phyloP scores from a whole-genome alignment of 1,140 invertebrate species.

The Euura saliciscinereae region DNA sequence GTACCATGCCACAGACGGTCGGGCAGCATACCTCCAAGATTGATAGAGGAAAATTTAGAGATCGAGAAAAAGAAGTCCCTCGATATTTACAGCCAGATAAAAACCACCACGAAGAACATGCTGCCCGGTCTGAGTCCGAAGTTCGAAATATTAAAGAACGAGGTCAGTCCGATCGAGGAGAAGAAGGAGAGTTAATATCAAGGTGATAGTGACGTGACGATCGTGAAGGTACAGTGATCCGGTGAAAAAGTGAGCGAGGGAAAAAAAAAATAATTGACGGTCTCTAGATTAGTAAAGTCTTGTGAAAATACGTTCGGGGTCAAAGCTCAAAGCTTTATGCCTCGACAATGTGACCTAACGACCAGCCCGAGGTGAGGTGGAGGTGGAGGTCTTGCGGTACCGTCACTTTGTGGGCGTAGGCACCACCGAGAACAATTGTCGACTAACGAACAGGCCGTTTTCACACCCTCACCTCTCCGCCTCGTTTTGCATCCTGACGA shows the following conservation, averaged over 20 bases:
- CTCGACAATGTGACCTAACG: slow-evolving; percentile 38
- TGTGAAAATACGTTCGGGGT: slow-evolving; percentile 31
- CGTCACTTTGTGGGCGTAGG: slow-evolving; percentile 2
- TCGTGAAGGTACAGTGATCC: not conserved
- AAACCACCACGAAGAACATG: slow-evolving; percentile 53
- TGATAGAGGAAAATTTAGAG: slow-evolving; percentile 50
- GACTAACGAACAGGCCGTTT: slow-evolving; percentile 39
- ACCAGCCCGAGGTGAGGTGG: slow-evolving; percentile 16
- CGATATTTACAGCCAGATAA: slow-evolving; percentile 57
- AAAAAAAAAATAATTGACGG: slow-evolving; percentile 6
- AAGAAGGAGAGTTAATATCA: slow-evolving; percentile 53
- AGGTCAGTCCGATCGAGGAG: slow-evolving; percentile 57
- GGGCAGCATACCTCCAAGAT: slow-evolving; percentile 51
- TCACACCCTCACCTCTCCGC: too few relatives aligned
- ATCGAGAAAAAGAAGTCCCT: slow-evolving; percentile 51
- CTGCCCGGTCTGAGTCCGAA: slow-evolving; percentile 50
- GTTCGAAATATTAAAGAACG: slow-evolving; percentile 55
- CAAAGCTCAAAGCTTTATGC: slow-evolving; percentile 11
- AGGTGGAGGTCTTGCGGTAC: not conserved
- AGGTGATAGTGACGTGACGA: not conserved
- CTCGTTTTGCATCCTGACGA: too few relatives aligned
- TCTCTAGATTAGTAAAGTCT: slow-evolving; percentile 41
- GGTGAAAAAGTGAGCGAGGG: not conserved
- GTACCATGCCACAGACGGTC: slow-evolving; percentile 51
- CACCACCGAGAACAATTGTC: slow-evolving; percentile 41